These are phyloP conservation scores for Oxyteleia sp. DNA, from an alignment of 2,888 invertebrate genomes.

Conservation along the genomic window DNA sequence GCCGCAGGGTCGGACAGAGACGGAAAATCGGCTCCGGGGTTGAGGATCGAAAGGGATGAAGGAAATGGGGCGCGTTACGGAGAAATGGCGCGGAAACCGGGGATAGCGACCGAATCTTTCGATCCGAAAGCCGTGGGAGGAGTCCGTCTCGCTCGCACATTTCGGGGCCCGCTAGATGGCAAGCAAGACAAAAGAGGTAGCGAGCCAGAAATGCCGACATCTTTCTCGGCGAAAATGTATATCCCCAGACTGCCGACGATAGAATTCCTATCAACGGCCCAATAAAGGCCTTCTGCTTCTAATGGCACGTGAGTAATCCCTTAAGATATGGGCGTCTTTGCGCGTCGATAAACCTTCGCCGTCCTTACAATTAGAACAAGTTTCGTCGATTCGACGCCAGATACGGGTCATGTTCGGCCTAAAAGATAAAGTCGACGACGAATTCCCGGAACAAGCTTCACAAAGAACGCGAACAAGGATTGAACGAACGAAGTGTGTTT, in stretches of 20 bases:
- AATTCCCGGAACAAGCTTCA: constrained; percentile 36
- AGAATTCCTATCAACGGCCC: constrained; percentile 81
- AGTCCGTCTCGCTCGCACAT: constrained; percentile 70
- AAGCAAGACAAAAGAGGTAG: constrained; percentile 84
- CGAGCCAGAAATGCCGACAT: constrained; percentile 81
- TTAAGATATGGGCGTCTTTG: constrained; percentile 80
- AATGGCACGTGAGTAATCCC: constrained; percentile 86
- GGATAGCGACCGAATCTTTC: constrained; percentile 84
- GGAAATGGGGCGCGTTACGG: constrained; percentile 88
- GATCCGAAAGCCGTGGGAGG: constrained; percentile 82
- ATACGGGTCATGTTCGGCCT: constrained; percentile 37
- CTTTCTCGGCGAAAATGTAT: constrained; percentile 73
- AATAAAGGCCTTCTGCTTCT: constrained; percentile 85
- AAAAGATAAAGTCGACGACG: constrained; percentile 27
- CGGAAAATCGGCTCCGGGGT: constrained; percentile 57
- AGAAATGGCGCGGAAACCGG: constrained; percentile 88
- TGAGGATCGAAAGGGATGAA: constrained; percentile 83
- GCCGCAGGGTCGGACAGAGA: constrained; percentile 66
- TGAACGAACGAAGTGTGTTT: too few species aligned
- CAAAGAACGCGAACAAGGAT: constrained; percentile 20
- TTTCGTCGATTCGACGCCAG: constrained; percentile 43
- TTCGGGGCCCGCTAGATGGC: constrained; percentile 54
- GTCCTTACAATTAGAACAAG: constrained; percentile 69
- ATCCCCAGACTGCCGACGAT: constrained; percentile 74
- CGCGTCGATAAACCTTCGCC: constrained; percentile 53